Conservation (phyloP, 2,888 invertebrate genomes). For the Actias luna region DNA sequence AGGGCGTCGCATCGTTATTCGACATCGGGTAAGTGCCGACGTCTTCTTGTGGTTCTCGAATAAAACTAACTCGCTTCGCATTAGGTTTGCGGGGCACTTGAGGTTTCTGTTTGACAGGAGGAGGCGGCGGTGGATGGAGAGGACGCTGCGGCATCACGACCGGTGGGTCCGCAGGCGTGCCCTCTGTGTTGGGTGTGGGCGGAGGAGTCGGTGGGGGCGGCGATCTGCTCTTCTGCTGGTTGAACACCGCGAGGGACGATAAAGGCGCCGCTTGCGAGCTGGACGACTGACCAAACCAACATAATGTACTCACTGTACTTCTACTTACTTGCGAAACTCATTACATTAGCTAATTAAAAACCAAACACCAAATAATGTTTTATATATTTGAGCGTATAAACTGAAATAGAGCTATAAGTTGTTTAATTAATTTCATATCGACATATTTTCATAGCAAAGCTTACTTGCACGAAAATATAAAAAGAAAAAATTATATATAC, state of each 20-base stretch:
- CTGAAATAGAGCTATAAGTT: slow-evolving; percentile 10
- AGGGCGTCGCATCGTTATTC: slow-evolving; percentile 48
- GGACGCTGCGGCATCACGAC: slow-evolving; percentile 39
- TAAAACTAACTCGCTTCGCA: slow-evolving; percentile 79
- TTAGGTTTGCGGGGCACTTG: slow-evolving; percentile 76
- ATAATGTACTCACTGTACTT: slow-evolving; percentile 65
- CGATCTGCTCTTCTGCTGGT: slow-evolving; percentile 59
- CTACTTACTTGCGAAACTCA: slow-evolving; percentile 45
- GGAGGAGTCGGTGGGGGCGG: slow-evolving; percentile 48
- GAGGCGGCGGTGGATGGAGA: slow-evolving; percentile 54
- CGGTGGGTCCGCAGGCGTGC: slow-evolving; percentile 32
- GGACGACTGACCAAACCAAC: slow-evolving; percentile 78
- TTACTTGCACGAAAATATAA: slow-evolving; percentile 69
- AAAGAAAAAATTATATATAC: slow-evolving; percentile 32
- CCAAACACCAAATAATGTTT: slow-evolving; percentile 50
- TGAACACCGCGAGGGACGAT: slow-evolving; percentile 67
- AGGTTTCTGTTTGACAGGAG: slow-evolving; percentile 65
- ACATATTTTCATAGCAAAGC: slow-evolving; percentile 39
- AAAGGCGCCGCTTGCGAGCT: slow-evolving; percentile 62
- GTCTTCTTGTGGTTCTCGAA: slow-evolving; percentile 55
- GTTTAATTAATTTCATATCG: slow-evolving; percentile 6
- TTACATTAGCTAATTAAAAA: slow-evolving; percentile 39
- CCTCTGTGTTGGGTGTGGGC: slow-evolving; percentile 39
- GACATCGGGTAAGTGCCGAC: slow-evolving; percentile 42
- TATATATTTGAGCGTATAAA: slow-evolving; percentile 32